These are phyloP conservation scores for Epirrhoe alternata DNA, from an alignment of 2,888 invertebrate species.

Conservation along the genomic window DNA sequence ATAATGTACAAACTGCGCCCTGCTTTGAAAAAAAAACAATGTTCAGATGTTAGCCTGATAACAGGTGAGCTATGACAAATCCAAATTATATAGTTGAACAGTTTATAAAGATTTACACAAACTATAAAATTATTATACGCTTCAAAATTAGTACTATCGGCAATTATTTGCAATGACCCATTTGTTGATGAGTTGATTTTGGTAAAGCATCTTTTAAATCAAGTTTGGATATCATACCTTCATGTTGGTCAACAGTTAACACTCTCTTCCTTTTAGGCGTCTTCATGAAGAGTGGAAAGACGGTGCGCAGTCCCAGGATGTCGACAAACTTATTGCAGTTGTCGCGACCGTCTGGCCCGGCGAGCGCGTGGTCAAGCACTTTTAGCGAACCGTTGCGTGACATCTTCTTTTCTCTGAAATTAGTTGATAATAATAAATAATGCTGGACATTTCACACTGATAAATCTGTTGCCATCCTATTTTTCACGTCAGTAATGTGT, in stretches of 20 bases:
- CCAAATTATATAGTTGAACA: no score
- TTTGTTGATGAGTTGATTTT: not conserved
- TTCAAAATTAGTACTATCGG: no score
- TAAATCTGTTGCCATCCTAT: no score
- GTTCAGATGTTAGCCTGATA: no score
- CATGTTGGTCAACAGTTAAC: conserved; percentile 94
- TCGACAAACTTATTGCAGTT: conserved; percentile 99
- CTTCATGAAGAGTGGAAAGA: conserved; percentile 99
- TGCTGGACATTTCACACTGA: no score
- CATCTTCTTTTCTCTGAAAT: conserved; percentile 93
- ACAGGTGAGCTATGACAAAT: no score
- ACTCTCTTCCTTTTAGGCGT: conserved; percentile 95
- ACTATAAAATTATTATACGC: no score
- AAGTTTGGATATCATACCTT: conserved; percentile 81
- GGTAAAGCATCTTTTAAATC: not conserved
- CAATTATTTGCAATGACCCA: no score
- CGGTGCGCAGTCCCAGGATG: conserved; percentile 96
- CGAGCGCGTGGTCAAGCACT: conserved; percentile 98
- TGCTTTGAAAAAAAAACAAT: no score
- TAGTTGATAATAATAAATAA: no score
- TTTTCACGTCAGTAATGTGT: no score
- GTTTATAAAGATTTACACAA: no score
- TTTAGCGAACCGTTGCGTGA: conserved; percentile 98
- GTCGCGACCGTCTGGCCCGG: conserved; percentile 96
- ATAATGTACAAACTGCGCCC: not conserved